Conservation (phyloP, 2,113 vertebrate genomes). For the Cynopterus brachyotis region DNA sequence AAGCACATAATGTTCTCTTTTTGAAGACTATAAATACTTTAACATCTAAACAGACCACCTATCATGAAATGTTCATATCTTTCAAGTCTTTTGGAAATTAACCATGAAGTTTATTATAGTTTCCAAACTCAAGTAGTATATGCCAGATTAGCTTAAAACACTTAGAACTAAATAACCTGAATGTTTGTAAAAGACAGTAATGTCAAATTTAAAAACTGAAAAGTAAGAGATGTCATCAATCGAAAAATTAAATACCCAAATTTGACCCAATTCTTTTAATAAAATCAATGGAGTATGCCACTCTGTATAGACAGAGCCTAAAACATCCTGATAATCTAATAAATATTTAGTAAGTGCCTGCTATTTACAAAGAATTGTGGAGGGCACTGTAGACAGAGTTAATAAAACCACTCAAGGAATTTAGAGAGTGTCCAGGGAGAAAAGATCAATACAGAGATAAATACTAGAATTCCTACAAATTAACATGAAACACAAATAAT, state of each 20-base stretch:
- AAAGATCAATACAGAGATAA: not conserved
- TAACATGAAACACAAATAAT: not conserved
- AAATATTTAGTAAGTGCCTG: not conserved
- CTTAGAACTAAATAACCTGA: not conserved
- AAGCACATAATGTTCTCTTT: not conserved
- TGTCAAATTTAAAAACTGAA: not conserved
- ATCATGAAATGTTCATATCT: not conserved
- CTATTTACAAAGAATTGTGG: not conserved
- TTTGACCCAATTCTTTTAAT: not conserved
- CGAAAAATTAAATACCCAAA: not conserved
- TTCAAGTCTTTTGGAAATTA: slow-evolving; percentile 3
- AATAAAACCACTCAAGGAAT: not conserved
- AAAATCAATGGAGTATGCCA: not conserved
- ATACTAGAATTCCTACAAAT: not conserved
- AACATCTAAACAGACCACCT: slow-evolving; percentile 53
- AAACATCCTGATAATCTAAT: not conserved
- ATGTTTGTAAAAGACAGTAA: not conserved
- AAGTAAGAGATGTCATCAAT: not conserved
- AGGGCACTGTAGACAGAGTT: not conserved
- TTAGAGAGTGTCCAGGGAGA: not conserved
- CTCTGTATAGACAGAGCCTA: not conserved
- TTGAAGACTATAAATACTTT: slow-evolving; percentile 49
- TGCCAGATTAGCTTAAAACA: not conserved
- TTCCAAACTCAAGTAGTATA: not conserved
- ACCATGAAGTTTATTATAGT: not conserved